Conservation (phyloP, 2,797 vertebrate species). For the Brachyrhaphis roseni region DNA sequence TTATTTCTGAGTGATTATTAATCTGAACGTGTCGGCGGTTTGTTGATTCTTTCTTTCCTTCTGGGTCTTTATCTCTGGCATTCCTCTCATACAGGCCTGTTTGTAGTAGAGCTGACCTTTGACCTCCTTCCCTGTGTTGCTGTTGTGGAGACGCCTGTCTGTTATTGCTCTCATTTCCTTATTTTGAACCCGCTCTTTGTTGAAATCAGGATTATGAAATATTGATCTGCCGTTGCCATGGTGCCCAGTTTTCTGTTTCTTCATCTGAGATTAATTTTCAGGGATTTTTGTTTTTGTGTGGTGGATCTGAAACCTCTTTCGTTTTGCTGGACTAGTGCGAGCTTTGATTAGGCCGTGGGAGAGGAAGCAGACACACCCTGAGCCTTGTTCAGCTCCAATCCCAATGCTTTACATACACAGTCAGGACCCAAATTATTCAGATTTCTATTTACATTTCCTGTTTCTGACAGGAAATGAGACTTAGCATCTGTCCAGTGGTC, state of each 20-base stretch:
- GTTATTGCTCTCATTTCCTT: neutral
- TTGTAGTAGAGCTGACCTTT: slow-evolving; percentile 45
- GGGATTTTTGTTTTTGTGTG: neutral
- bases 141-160: slow-evolving; percentile 9
- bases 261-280: neutral
- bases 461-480: neutral
- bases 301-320: slow-evolving; percentile 13
- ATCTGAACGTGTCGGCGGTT: neutral
- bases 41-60: neutral
- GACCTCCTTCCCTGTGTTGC: slow-evolving; percentile 36
- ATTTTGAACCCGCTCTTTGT: neutral
- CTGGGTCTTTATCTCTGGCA: slow-evolving; percentile 44
- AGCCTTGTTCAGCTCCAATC: neutral
- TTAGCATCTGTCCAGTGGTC: too few relatives aligned
- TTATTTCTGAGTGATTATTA: neutral
- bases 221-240: neutral
- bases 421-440: neutral
- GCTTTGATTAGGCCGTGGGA: slow-evolving; percentile 10
- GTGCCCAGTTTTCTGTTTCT: neutral
- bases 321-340: neutral
- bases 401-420: neutral
- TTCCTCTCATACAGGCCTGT: slow-evolving; percentile 43
- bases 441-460: neutral
- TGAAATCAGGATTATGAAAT: slow-evolving; percentile 12
- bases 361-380: slow-evolving; percentile 35